A percentile compares a stretch with the other conserved stretches of the same genome.
phyloP scores from a whole-genome alignment of 2,797 vertebrate species.

The Scyliorhinus canicula region DNA sequence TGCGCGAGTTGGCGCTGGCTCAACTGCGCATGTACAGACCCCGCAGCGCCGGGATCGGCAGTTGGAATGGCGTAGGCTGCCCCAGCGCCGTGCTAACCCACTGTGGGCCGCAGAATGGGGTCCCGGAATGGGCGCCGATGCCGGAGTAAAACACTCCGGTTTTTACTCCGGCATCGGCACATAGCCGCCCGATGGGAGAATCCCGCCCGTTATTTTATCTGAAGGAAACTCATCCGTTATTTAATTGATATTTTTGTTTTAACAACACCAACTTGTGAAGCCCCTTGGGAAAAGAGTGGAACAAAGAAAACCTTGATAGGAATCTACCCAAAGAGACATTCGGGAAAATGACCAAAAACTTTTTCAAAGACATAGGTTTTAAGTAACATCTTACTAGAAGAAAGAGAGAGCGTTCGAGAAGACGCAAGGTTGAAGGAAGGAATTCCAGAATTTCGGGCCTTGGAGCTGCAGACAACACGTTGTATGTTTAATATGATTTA shows the following conservation, averaged over 20 bases:
- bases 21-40: too few species aligned
- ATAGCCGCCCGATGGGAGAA: too few species aligned
- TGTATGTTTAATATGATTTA: background rate
- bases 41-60: too few species aligned
- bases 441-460: background rate
- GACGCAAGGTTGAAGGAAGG: background rate
- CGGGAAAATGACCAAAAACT: background rate
- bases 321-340: background rate
- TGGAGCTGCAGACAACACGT: background rate
- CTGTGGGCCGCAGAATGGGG: too few species aligned
- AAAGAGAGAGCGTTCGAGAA: too few species aligned
- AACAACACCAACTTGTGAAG: background rate
- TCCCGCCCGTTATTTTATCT: background rate
- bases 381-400: background rate
- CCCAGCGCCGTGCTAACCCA: too few species aligned
- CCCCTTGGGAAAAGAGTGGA: too few species aligned
- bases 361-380: background rate
- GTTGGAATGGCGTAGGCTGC: too few species aligned
- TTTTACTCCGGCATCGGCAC: too few species aligned
- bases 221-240: background rate
- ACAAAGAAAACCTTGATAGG: background rate
- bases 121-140: too few species aligned
- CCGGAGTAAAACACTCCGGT: too few species aligned
- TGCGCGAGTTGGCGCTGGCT: too few species aligned
- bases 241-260: constrained; percentile 1